Evolutionary conservation across 2,888 invertebrate genomes (phyloP).

Genomic region (Icerya purchasi): DNA sequence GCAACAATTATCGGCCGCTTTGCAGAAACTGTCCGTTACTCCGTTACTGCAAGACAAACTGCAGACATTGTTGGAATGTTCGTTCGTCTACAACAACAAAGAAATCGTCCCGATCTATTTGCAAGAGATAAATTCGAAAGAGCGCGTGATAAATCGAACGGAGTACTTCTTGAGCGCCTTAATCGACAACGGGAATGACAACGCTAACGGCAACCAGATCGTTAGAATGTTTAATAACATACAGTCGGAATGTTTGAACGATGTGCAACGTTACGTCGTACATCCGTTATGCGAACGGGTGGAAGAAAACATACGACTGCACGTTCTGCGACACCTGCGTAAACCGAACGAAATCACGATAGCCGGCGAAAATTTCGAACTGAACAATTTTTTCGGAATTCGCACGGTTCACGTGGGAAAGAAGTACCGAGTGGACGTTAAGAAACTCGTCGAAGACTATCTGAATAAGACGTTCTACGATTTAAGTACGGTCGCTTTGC

Average conservation of each 20-base stretch:
- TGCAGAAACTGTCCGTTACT: background rate
- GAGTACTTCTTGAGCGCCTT: constrained; percentile 5
- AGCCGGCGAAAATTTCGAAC: constrained; percentile 24
- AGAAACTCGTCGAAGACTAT: constrained; percentile 52
- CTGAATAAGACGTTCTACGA: constrained; percentile 90
- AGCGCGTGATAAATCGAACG: constrained; percentile 1
- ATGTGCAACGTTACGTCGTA: constrained; percentile 22
- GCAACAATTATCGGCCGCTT: background rate
- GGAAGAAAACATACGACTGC: constrained; percentile 78
- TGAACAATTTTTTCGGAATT: background rate
- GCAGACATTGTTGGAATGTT: constrained; percentile 42
- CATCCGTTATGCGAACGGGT: constrained; percentile 61
- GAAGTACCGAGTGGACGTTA: background rate
- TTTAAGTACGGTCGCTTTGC: constrained; percentile 84
- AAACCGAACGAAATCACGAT: constrained; percentile 28
- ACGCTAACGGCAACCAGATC: background rate
- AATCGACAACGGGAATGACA: background rate
- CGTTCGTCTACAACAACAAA: constrained; percentile 56
- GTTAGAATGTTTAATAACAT: background rate
- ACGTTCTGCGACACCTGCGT: constrained; percentile 78
- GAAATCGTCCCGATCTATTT: constrained; percentile 54
- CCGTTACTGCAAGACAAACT: constrained; percentile 23
- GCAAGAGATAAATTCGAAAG: constrained; percentile 34
- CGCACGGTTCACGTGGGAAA: background rate
- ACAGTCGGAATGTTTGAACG: background rate